phyloP scores from a whole-genome alignment of 1,140 invertebrate species.

The Drosophila bocqueti region DNA sequence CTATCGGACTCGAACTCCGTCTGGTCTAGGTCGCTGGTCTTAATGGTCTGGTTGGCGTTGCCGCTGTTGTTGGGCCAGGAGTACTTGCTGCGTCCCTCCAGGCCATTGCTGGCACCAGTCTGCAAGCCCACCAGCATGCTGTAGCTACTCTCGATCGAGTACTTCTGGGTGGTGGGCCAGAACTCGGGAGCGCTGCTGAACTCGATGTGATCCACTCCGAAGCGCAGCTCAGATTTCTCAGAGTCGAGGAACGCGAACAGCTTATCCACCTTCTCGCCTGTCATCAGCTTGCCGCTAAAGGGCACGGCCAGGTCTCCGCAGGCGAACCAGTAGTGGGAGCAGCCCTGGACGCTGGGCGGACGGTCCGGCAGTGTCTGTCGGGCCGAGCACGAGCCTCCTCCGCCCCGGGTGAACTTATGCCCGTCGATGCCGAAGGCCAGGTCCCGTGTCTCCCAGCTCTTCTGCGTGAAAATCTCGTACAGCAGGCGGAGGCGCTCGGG shows the following conservation, averaged over 20 bases:
- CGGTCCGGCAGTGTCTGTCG: slow-evolving; percentile 41
- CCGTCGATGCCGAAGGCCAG: slow-evolving; percentile 78
- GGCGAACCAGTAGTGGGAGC: slow-evolving; percentile 81
- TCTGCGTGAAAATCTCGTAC: slow-evolving; percentile 77
- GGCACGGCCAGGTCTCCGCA: slow-evolving; percentile 76
- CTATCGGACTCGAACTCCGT: slow-evolving; percentile 70
- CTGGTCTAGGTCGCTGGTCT: slow-evolving; percentile 75
- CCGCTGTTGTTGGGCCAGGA: slow-evolving; percentile 68
- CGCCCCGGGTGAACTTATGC: slow-evolving; percentile 51
- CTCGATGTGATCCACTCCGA: slow-evolving; percentile 75
- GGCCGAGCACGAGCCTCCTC: neutral
- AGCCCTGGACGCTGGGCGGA: slow-evolving; percentile 57
- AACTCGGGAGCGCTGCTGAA: slow-evolving; percentile 73
- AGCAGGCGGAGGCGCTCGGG: slow-evolving; percentile 64
- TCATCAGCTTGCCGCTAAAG: slow-evolving; percentile 67
- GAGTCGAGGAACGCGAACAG: slow-evolving; percentile 64
- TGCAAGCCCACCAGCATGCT: slow-evolving; percentile 80
- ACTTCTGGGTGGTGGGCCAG: slow-evolving; percentile 60
- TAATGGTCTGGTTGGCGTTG: slow-evolving; percentile 57
- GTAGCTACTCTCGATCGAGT: slow-evolving; percentile 80
- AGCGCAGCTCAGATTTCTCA: slow-evolving; percentile 53
- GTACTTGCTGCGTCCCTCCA: slow-evolving; percentile 77
- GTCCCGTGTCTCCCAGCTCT: slow-evolving; percentile 65
- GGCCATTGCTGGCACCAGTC: slow-evolving; percentile 68
- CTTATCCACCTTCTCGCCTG: slow-evolving; percentile 61